A percentile compares a stretch with the other conserved stretches of the same genome.
phyloP scores from a whole-genome alignment of 1,140 invertebrate species.

The Ericerus pela region DNA sequence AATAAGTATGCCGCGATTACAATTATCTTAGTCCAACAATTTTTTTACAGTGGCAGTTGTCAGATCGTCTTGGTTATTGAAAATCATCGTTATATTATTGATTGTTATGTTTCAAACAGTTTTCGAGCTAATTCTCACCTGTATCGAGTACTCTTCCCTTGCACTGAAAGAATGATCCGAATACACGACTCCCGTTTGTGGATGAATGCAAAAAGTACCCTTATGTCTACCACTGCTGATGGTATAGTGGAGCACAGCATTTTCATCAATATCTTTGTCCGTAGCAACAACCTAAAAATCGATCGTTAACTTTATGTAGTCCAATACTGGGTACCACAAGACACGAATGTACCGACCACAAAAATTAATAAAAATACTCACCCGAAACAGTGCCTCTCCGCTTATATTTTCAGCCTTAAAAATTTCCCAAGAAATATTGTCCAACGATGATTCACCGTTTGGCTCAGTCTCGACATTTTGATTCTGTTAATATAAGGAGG shows the following conservation, averaged over 20 bases:
- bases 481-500: conserved; percentile 16
- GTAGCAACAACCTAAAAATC: conserved; percentile 78
- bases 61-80: no score
- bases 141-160: conserved; percentile 61
- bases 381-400: conserved; percentile 24
- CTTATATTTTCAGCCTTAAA: conserved; percentile 22
- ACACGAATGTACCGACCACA: background rate
- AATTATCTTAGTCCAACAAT: no score
- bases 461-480: conserved; percentile 21
- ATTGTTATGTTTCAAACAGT: no score
- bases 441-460: conserved; percentile 38
- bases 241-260: conserved; percentile 63
- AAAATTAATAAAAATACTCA: conserved; percentile 16
- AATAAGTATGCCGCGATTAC: no score
- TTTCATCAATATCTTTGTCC: conserved; percentile 65
- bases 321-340: no score
- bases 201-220: conserved; percentile 62
- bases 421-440: conserved; percentile 43
- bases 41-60: no score
- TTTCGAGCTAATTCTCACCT: conserved; percentile 41
- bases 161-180: conserved; percentile 48
- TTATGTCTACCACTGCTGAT: conserved; percentile 53
- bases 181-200: conserved; percentile 61
- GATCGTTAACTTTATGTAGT: no score
- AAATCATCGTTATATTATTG: no score